Percentiles rank a stretch among this genome's conserved stretches.
Evolutionary conservation across 1,140 invertebrate species (phyloP).

Genomic region (Bombus vancouverensis): DNA sequence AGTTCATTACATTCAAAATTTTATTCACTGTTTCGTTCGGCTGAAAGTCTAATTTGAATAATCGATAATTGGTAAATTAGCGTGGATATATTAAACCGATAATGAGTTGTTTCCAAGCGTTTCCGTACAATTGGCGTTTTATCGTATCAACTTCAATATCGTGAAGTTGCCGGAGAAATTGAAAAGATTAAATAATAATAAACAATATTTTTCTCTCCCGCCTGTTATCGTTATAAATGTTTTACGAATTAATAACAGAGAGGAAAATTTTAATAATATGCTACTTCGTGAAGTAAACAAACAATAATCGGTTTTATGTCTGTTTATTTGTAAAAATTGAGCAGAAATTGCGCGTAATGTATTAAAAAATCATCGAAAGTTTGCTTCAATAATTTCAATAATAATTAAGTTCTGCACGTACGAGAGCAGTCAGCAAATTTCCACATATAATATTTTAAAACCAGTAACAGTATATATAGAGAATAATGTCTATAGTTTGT

Average conservation of each 20-base stretch:
- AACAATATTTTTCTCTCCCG: neutral
- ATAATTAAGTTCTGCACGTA: too few relatives aligned
- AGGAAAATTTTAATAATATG: neutral
- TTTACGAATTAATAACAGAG: neutral
- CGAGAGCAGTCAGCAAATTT: too few relatives aligned
- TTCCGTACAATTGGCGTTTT: neutral
- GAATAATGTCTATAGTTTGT: too few relatives aligned
- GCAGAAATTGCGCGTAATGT: too few relatives aligned
- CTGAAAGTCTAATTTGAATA: neutral
- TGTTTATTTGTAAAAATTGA: too few relatives aligned
- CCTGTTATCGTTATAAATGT: too few relatives aligned
- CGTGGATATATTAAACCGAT: neutral
- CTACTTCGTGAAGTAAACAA: neutral
- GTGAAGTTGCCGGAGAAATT: neutral
- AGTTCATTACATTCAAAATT: neutral
- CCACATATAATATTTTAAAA: too few relatives aligned
- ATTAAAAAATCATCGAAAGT: too few relatives aligned
- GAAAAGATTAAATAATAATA: neutral
- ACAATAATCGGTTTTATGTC: too few relatives aligned
- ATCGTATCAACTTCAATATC: neutral
- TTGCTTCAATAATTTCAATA: too few relatives aligned
- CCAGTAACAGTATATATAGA: too few relatives aligned
- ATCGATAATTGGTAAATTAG: neutral
- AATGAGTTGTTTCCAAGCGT: neutral
- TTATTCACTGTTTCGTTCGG: neutral